phyloP scores from a whole-genome alignment of 2,888 invertebrate genomes.

The Nesidiocoris tenuis region DNA sequence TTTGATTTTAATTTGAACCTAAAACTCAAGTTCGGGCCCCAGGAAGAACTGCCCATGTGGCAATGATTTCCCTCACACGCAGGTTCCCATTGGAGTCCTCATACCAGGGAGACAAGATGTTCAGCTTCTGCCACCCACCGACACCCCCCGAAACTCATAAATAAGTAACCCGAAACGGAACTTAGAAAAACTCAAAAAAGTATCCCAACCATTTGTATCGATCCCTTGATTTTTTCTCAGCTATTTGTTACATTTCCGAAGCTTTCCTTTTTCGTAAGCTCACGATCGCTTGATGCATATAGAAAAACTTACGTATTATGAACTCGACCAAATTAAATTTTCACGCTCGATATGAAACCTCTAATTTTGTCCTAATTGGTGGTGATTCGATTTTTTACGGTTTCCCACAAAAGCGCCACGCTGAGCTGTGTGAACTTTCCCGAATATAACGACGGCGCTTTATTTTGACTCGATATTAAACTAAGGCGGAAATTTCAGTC shows the following conservation, averaged over 20 bases:
- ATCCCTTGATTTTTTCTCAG: not conserved
- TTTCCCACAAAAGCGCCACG: conserved; percentile 3
- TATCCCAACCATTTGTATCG: not conserved
- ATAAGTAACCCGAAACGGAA: conserved; percentile 20
- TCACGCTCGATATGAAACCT: conserved; percentile 9
- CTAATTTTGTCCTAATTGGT: conserved; percentile 9
- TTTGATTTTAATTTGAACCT: conserved; percentile 5
- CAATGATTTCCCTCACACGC: conserved; percentile 9
- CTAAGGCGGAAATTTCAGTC: not conserved
- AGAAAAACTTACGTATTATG: not conserved
- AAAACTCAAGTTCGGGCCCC: not conserved
- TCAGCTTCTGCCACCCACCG: not conserved
- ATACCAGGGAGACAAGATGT: not conserved
- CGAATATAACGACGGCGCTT: not conserved
- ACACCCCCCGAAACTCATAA: not conserved
- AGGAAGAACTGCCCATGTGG: conserved; percentile 6
- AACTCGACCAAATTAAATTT: conserved; percentile 7
- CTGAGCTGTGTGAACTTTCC: not conserved
- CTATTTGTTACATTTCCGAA: not conserved
- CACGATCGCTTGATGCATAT: not conserved
- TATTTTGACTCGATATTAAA: not conserved
- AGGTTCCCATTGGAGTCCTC: conserved; percentile 5
- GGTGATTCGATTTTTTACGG: conserved; percentile 8
- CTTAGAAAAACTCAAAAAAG: not conserved
- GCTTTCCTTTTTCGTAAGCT: not conserved